These are phyloP conservation scores for Meda fulgida DNA, from an alignment of 2,797 vertebrate species.

Conservation along the genomic window DNA sequence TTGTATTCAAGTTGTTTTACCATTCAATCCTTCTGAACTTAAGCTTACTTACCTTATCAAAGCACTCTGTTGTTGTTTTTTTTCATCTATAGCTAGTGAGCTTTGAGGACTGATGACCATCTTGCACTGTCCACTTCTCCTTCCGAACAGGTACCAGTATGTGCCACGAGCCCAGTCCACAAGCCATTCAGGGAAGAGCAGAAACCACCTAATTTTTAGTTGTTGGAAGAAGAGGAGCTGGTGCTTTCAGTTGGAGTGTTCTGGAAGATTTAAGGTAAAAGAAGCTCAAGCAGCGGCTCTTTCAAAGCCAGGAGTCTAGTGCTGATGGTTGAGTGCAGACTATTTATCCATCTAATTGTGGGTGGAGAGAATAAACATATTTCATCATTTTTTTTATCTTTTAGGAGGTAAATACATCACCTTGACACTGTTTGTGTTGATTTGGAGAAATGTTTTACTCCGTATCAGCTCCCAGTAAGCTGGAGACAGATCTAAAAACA, in stretches of 20 bases:
- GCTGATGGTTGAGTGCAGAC: neutral
- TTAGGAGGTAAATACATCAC: neutral
- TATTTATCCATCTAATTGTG: neutral
- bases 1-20: neutral
- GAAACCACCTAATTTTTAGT: too few species aligned
- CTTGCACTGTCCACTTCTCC: constrained; percentile 1
- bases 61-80: neutral
- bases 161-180: constrained; percentile 20
- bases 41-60: neutral
- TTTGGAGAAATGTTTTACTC: neutral
- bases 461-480: neutral
- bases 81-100: neutral
- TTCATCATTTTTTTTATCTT: neutral
- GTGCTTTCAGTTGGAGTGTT: too few species aligned
- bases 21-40: neutral
- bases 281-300: too few species aligned
- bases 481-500: neutral
- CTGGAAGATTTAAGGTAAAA: too few species aligned
- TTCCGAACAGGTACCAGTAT: constrained; percentile 8
- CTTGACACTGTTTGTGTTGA: neutral
- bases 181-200: constrained; percentile 25
- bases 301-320: too few species aligned
- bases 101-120: neutral
- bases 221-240: too few species aligned
- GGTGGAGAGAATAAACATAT: neutral